These are phyloP conservation scores for Scelioninae gen. 2 DNA, from an alignment of 2,888 invertebrate genomes.

Conservation along the genomic window DNA sequence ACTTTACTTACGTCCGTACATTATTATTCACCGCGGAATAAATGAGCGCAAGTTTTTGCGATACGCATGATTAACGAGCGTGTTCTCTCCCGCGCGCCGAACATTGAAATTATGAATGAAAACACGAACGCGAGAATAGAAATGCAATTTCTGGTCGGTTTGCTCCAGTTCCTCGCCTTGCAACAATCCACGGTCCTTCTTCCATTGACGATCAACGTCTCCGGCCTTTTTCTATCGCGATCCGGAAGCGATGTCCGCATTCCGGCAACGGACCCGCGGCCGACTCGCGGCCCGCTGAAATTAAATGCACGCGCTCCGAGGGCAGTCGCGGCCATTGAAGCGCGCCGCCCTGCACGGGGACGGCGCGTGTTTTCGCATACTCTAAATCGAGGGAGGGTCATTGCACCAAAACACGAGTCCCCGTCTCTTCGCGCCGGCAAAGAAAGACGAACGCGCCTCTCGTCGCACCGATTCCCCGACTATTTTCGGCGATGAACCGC, in stretches of 20 bases:
- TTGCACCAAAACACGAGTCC: constrained; percentile 71
- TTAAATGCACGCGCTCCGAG: constrained; percentile 63
- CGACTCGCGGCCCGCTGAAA: constrained; percentile 56
- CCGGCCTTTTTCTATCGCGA: constrained; percentile 36
- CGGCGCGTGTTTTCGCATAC: constrained; percentile 61
- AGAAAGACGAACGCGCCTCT: constrained; percentile 54
- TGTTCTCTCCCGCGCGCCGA: no score
- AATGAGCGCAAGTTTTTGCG: no score
- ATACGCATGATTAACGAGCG: no score
- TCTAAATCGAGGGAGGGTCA: constrained; percentile 67
- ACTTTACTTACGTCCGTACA: no score
- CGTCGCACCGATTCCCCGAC: constrained; percentile 67
- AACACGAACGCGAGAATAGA: no score
- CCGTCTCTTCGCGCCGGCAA: constrained; percentile 36
- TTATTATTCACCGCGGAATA: no score
- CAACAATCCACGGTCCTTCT: constrained; percentile 38
- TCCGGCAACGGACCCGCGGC: constrained; percentile 54
- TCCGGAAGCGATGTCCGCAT: constrained; percentile 60
- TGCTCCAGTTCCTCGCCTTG: no score
- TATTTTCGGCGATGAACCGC: constrained; percentile 72
- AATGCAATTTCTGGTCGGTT: no score
- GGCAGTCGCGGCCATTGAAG: constrained; percentile 49
- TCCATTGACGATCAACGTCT: constrained; percentile 18
- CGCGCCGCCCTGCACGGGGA: constrained; percentile 51
- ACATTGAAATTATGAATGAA: no score